Base-by-base conservation (phyloP, 2,888 invertebrate genomes). In the Campoplex capitator region DNA sequence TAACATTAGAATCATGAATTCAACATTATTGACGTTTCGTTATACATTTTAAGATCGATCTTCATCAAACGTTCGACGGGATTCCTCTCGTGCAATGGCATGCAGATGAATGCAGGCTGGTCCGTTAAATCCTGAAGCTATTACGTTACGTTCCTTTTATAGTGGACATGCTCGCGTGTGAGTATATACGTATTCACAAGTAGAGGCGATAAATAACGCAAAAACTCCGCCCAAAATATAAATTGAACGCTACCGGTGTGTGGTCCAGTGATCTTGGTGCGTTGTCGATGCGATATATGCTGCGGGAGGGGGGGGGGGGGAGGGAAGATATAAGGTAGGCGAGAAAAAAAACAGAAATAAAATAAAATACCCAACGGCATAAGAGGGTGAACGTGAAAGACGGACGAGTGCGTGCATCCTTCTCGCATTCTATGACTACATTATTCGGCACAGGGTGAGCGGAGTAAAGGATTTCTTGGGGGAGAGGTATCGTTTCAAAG, bases 241-340 rank as follows among this genome's bases (percentile, higher is more conserved):
- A 92, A 92, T 92, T 92, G 92, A 92, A 92, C 91, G 92, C 91
- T 92, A 92, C 92, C 92, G 92, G 92, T 92, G 92, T 92, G 92
- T 92, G 92, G 92, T 92, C 92, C 87, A 68, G 54, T 70, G 70
- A 42, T 56, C 81, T 71, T 58, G 62, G 86, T 83, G 75, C 83
- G 71, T 76, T 84, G 65, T 42, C 54, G 75, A 71, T 68, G 82
- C 83, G 79, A 85, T 70, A 65, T 81, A 82, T 74, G 81, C 74
- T 78, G 56, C 74, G 73, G 45, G 70, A 62, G 45, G 70, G 70
- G 45, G 71, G 65, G 79, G 74, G 68, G 45, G 23, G 23, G 23
- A 62, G 70, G 45, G 71, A 70, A 83, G 74, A 65, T 70, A 80
- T 56, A 75, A 67, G 65, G 82, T 48, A 78, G 48, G 78, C 73